These are phyloP conservation scores for Callimico goeldii DNA, from an alignment of 2,797 vertebrate species.

Conservation along the genomic window DNA sequence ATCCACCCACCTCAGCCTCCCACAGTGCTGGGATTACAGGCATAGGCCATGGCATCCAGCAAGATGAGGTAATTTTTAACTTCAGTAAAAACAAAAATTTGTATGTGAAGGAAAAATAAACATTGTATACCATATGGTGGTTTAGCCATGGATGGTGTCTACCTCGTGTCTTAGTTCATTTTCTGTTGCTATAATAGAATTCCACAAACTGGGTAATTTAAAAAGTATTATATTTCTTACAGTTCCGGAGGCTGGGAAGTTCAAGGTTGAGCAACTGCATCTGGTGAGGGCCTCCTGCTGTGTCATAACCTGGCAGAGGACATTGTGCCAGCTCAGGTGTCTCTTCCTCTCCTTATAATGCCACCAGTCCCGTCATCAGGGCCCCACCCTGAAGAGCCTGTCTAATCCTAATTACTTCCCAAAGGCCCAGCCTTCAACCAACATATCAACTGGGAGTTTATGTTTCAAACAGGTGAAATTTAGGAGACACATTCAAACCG, in stretches of 20 bases:
- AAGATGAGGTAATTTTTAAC: not conserved
- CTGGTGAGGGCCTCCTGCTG: not conserved
- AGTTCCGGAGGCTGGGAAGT: not conserved
- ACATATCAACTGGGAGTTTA: not conserved
- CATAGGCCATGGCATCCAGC: accelerated
- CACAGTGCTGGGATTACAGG: too few species aligned
- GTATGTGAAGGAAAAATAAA: not conserved
- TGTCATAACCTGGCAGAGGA: not conserved
- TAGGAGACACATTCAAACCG: not conserved
- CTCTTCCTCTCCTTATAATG: not conserved
- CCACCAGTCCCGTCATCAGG: not conserved
- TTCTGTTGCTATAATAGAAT: not conserved
- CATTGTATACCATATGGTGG: not conserved
- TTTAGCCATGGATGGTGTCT: not conserved
- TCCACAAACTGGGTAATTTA: not conserved
- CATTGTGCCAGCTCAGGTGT: not conserved
- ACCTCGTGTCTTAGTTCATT: not conserved
- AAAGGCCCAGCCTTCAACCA: not conserved
- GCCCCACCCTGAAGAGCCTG: not conserved
- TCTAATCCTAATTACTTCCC: not conserved
- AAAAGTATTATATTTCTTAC: not conserved
- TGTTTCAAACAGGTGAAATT: not conserved
- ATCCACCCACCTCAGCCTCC: too few species aligned
- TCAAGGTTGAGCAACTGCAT: not conserved
- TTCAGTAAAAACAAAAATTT: not conserved